Evolutionary conservation across 92 coral and sea anemone genomes (phyloP), one percentile per base, ranked within the genome.

Genomic region (Phenganax stokvisi): DNA sequence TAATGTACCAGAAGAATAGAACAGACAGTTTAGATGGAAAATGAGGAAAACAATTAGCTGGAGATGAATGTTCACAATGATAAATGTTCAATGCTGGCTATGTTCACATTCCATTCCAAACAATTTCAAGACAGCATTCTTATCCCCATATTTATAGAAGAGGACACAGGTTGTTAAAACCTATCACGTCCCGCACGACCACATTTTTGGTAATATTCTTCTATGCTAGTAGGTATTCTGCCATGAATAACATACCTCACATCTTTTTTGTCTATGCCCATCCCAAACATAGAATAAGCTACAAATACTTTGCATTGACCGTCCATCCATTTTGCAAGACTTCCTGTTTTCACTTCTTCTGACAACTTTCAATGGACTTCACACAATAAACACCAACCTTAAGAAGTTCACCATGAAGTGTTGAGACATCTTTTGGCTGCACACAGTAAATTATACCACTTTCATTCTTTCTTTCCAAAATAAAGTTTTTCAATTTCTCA

Each of bases 21-120:
- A 79, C 85, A n/a, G 75, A 84, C 0, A 87, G 77, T 62, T 17
- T 87, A 27, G 80, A 84, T 66, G 80, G 87, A 11, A 84, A 65
- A 25, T 52, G 68, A 37, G 90, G 87, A 74, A 84, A 25, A 54
- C 85, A 87, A 29, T 58, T 87, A 10, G 90, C 90, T 3, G 87
- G 85, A 20, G 90, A 83, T 29, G 85, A 87, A 54, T 87, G 90
- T 87, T 10, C 47, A 67, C 7, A 85, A 87, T 0, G 87, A 84
- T 7, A 84, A 87, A 70, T 60, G 75, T 60, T 66, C 72, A 51
- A 7, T 85, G 85, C 53, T 82, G 61, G 17, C 25, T 55, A 7
- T 6, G 76, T 47, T 72, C 58, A 72, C 54, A 79, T 85, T 85
- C 85, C 52, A 61, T 73, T 59, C 61, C 72, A 73, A 85, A 85